Percentiles rank a stretch among this genome's conserved stretches.
Conservation (phyloP, 2,888 invertebrate species). For the Reticulitermes lucifugus region DNA sequence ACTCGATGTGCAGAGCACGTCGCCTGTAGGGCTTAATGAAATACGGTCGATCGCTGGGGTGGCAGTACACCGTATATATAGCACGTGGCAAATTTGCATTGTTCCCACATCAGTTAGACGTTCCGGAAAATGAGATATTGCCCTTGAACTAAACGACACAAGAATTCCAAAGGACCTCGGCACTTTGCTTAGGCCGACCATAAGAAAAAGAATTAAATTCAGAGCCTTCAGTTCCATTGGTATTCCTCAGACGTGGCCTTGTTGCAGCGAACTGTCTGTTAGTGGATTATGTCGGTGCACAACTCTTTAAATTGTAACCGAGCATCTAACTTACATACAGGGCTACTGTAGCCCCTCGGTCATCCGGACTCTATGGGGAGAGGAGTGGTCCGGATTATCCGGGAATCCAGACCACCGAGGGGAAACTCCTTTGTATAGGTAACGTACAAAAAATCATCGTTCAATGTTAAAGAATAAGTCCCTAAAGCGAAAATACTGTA, state of each 20-base stretch:
- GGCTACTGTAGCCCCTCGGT: no score
- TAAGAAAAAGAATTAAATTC: constrained; percentile 35
- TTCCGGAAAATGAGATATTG: constrained; percentile 36
- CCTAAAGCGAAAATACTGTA: no score
- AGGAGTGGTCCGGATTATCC: no score
- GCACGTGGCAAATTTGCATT: constrained; percentile 35
- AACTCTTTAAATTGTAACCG: no score
- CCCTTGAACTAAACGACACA: constrained; percentile 30
- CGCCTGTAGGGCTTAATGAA: constrained; percentile 18
- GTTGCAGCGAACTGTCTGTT: neutral
- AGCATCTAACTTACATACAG: no score
- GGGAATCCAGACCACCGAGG: no score
- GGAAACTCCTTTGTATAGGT: no score
- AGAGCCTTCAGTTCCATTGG: neutral
- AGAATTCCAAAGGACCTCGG: neutral
- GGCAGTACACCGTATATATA: neutral
- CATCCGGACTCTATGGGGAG: no score
- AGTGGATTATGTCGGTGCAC: neutral
- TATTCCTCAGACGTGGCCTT: no score
- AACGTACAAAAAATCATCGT: no score
- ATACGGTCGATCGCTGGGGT: constrained; percentile 16
- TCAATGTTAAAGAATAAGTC: no score
- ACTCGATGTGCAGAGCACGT: constrained; percentile 15
- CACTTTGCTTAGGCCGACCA: neutral
- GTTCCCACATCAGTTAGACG: constrained; percentile 37